A percentile compares a stretch with the other conserved stretches of the same genome.
phyloP scores from a whole-genome alignment of 2,113 vertebrate genomes.

The Synchiropus splendidus region DNA sequence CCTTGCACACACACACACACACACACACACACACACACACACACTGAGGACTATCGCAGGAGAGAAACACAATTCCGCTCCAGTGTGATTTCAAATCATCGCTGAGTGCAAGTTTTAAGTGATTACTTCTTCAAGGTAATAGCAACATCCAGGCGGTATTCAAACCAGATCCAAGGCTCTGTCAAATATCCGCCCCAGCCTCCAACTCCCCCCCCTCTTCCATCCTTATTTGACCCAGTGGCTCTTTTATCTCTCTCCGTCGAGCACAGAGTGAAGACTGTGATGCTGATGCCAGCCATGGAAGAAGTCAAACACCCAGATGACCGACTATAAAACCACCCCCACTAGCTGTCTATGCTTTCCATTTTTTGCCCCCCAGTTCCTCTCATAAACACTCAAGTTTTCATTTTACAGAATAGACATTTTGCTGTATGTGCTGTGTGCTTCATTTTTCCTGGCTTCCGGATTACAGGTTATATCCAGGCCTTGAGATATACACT shows the following conservation, averaged over 20 bases:
- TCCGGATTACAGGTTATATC: constrained; percentile 57
- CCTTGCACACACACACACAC: constrained; percentile 20
- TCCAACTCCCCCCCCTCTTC: constrained; percentile 6
- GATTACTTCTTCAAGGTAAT: constrained; percentile 39
- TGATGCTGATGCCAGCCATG: constrained; percentile 44
- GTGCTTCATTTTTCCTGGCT: constrained; percentile 48
- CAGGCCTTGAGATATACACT: constrained; percentile 48
- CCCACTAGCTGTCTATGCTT: too few species aligned
- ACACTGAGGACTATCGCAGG: too few species aligned
- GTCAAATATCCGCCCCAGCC: not conserved
- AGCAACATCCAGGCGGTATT: constrained; percentile 15
- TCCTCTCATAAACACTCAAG: constrained; percentile 36
- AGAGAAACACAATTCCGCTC: constrained; percentile 16
- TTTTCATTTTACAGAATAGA: constrained; percentile 45
- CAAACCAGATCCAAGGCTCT: not conserved
- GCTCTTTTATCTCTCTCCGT: constrained; percentile 47
- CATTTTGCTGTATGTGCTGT: constrained; percentile 50
- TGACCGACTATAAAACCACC: constrained; percentile 35
- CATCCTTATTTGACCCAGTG: constrained; percentile 29
- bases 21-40: too few species aligned
- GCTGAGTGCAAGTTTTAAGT: constrained; percentile 31
- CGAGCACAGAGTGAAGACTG: constrained; percentile 48
- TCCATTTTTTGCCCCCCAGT: constrained; percentile 10
- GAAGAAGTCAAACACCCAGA: constrained; percentile 37
- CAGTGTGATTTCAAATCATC: constrained; percentile 35